phyloP scores from a whole-genome alignment of 2,888 invertebrate species.

The Drosophila recens region DNA sequence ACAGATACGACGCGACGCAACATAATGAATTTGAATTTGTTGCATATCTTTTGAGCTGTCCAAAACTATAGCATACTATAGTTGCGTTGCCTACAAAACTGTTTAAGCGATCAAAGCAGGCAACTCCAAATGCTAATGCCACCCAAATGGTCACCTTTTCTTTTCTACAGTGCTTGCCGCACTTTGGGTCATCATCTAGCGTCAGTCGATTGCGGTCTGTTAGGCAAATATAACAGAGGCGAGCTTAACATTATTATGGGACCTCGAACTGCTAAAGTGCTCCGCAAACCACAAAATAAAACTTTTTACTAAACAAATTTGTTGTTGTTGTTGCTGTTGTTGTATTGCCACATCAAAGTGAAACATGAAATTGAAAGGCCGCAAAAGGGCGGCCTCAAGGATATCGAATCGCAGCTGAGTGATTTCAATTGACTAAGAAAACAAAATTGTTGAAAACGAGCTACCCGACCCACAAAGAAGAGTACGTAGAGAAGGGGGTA shows the following conservation, averaged over 20 bases:
- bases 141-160: slow-evolving; percentile 6
- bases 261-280: slow-evolving; percentile 48
- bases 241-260: slow-evolving; percentile 63
- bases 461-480: not conserved
- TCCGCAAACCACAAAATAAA: slow-evolving; percentile 67
- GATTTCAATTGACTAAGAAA: slow-evolving; percentile 80
- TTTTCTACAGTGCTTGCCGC: not conserved
- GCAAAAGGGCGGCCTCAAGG: slow-evolving; percentile 66
- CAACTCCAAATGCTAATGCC: slow-evolving; percentile 21
- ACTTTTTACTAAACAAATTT: slow-evolving; percentile 66
- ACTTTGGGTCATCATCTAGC: slow-evolving; percentile 27
- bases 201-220: slow-evolving; percentile 57
- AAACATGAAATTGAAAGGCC: slow-evolving; percentile 68
- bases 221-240: slow-evolving; percentile 48
- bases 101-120: not conserved
- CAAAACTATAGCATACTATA: slow-evolving; percentile 27
- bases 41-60: not conserved
- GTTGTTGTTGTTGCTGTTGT: slow-evolving; percentile 17
- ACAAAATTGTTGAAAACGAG: slow-evolving; percentile 58
- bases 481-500: not conserved
- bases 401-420: slow-evolving; percentile 68
- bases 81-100: not conserved
- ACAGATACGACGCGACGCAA: not conserved
- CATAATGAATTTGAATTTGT: slow-evolving; percentile 47
- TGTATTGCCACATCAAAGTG: slow-evolving; percentile 73